Evolutionary conservation across 2,113 vertebrate species (phyloP).

Genomic region (Pseudorectes ferrugineus): DNA sequence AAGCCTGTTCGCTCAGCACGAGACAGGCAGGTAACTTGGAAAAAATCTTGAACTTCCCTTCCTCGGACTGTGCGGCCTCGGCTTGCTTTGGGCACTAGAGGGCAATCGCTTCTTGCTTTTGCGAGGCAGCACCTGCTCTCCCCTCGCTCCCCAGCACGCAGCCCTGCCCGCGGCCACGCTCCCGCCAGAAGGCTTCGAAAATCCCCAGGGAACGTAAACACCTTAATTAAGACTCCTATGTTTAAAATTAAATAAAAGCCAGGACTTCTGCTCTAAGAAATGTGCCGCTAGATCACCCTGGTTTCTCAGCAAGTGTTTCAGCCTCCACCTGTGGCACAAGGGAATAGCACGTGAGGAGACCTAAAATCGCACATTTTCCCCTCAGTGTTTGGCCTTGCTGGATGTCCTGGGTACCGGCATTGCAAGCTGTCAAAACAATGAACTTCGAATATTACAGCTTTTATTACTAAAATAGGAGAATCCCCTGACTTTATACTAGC

Average conservation of each 20-base stretch:
- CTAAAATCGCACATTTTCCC: background rate
- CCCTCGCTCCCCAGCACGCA: background rate
- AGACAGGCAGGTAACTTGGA: background rate
- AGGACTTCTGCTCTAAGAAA: background rate
- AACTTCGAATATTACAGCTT: background rate
- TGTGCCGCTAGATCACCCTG: background rate
- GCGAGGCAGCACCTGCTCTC: background rate
- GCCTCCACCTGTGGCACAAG: background rate
- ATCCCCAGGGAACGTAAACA: background rate
- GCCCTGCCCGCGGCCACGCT: background rate
- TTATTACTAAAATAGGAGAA: background rate
- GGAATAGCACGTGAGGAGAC: background rate
- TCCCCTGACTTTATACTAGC: background rate
- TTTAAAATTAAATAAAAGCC: background rate
- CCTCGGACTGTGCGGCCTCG: background rate
- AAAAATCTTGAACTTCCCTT: accelerated
- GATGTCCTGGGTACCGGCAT: background rate
- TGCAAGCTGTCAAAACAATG: background rate
- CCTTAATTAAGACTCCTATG: background rate
- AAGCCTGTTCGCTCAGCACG: background rate
- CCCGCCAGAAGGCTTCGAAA: background rate
- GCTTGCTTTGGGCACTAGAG: constrained; percentile 66
- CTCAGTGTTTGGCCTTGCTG: background rate
- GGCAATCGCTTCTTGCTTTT: constrained; percentile 67
- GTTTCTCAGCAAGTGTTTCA: background rate